phyloP scores from a whole-genome alignment of 2,888 invertebrate species.

The Chirona hameri region DNA sequence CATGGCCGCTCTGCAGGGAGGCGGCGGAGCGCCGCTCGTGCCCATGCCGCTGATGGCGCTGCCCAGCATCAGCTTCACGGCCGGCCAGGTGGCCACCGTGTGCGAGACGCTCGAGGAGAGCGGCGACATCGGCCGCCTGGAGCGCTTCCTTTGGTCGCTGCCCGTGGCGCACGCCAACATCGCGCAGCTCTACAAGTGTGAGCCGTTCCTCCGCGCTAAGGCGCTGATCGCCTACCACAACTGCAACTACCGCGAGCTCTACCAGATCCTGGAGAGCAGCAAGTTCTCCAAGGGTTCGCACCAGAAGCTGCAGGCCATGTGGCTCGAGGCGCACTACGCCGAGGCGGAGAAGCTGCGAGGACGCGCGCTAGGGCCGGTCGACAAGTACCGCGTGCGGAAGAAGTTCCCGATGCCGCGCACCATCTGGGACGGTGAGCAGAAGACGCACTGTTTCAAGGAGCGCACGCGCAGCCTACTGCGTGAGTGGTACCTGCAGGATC shows the following conservation, averaged over 20 bases:
- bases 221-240: constrained; percentile 87
- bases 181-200: constrained; percentile 69
- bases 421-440: constrained; percentile 95
- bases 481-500: constrained; percentile 98
- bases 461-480: constrained; percentile 87
- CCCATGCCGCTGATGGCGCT: constrained; percentile 47
- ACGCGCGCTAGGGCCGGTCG: constrained; percentile 85
- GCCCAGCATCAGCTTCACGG: constrained; percentile 77
- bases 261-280: constrained; percentile 82
- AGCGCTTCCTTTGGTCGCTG: constrained; percentile 81
- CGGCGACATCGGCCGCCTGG: constrained; percentile 82
- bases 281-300: constrained; percentile 86
- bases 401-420: constrained; percentile 88
- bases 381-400: constrained; percentile 88
- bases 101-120: constrained; percentile 95
- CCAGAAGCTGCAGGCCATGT: constrained; percentile 82
- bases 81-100: constrained; percentile 78
- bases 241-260: constrained; percentile 82
- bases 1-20: constrained; percentile 34
- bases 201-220: constrained; percentile 78
- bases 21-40: constrained; percentile 36
- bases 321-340: constrained; percentile 90
- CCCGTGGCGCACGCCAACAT: constrained; percentile 87
- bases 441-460: constrained; percentile 94
- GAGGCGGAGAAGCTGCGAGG: constrained; percentile 88